Conservation (phyloP, 2,113 vertebrate species). For the Xiphophorus maculatus region DNA sequence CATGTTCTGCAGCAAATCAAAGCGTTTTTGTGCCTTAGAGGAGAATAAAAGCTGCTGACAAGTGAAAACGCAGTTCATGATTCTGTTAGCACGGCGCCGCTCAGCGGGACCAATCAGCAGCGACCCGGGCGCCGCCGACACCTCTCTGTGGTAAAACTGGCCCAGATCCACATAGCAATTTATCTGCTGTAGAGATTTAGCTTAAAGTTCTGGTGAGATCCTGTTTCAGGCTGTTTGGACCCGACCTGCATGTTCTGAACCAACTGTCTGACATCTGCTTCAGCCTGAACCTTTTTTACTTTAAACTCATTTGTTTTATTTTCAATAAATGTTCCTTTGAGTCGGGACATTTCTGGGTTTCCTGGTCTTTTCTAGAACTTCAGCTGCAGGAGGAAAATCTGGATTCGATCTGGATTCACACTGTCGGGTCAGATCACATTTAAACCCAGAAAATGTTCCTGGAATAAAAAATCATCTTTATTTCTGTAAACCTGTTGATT, state of each 20-base stretch:
- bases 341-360: conserved; percentile 28
- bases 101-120: conserved; percentile 67
- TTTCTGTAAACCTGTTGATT: no score
- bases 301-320: conserved; percentile 59
- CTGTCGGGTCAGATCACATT: no score
- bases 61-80: not conserved
- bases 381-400: no score
- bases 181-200: not conserved
- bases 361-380: not conserved
- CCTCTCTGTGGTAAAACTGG: no score
- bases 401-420: no score
- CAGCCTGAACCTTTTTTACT: conserved; percentile 60
- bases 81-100: not conserved
- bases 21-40: conserved; percentile 78
- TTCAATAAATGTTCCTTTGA: conserved; percentile 66
- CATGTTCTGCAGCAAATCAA: conserved; percentile 32
- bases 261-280: conserved; percentile 27
- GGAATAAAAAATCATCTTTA: no score
- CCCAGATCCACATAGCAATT: not conserved
- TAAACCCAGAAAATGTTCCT: no score
- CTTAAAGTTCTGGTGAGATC: conserved; percentile 9
- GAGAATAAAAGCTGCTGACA: conserved; percentile 6
- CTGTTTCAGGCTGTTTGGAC: conserved; percentile 32
- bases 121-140: not conserved
- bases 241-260: conserved; percentile 53